Evolutionary conservation across 2,113 vertebrate genomes (phyloP), one percentile per base, ranked within the genome.

Genomic region (Xiphias gladius): DNA sequence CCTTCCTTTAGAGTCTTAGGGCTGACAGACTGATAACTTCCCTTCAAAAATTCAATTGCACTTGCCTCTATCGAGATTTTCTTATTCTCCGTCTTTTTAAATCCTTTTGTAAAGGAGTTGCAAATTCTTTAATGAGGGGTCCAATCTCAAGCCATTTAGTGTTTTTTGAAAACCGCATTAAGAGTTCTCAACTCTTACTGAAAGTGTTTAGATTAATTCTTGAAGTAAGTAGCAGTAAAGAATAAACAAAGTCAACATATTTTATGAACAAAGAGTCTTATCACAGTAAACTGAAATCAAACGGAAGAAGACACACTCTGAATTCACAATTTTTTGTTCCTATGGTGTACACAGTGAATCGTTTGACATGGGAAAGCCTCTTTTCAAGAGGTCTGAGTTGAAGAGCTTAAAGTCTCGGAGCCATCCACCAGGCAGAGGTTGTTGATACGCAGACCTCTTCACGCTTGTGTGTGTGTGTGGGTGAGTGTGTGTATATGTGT

Each of bases 1-100:
- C 97, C 95, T 97, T 96, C 93, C 96, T 99, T 99, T 99, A 99
- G 98, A 99, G 98, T 99, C 98, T 96, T 95, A 98, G 98, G 98
- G 98, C 96, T 96, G 94, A 97, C 96, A 97, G 98, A 99, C 98
- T 99, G 95, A 97, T 97, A 96, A 96, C 96, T 97, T 97, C 97
- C 97, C 97, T 96, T 98, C 97, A 98, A 96, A 97, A 96, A 97
- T 96, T 96, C 95, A 97, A 99, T 99, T 99, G 98, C 97, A 99
- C 98, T 97, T 99, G 97, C 97, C 98, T 99, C 97, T 97, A 90
- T 96, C 95, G 94, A 96, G 92, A 96, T 95, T 92, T 93, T 82
- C 82, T 79, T 84, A 84, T 85, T 85, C 79, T 93, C 70, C 43
- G 61, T 88, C 64, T 92, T 91, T 88, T 58, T 22, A 62, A 78